Percentiles rank a stretch among this genome's conserved stretches.
phyloP scores from a whole-genome alignment of 2,797 vertebrate genomes.

The Vireo griseus region DNA sequence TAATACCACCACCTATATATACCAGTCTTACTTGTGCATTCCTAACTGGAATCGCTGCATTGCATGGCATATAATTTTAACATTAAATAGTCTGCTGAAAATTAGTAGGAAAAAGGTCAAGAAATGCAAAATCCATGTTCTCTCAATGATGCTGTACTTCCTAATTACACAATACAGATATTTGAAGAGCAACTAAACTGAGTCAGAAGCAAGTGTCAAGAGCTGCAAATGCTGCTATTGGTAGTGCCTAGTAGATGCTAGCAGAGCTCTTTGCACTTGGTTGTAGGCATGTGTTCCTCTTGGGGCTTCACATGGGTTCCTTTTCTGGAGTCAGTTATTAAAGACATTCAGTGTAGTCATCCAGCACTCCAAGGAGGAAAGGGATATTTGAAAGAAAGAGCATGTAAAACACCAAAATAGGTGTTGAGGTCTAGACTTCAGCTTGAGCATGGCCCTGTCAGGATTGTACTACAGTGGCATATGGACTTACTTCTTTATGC shows the following conservation, averaged over 20 bases:
- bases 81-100: conserved; percentile 13
- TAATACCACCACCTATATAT: neutral
- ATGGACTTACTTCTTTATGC: neutral
- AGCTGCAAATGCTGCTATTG: neutral
- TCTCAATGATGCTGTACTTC: neutral
- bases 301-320: neutral
- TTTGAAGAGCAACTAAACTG: neutral
- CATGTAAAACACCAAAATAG: neutral
- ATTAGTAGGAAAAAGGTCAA: conserved; percentile 54
- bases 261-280: neutral
- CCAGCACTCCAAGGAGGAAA: neutral
- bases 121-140: conserved; percentile 36
- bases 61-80: neutral
- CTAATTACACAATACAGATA: neutral
- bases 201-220: neutral
- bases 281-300: neutral
- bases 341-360: neutral
- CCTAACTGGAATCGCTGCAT: neutral
- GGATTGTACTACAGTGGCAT: neutral
- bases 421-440: neutral
- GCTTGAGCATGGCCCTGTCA: neutral
- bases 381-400: neutral
- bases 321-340: neutral
- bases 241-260: neutral
- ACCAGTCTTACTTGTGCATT: neutral